These are phyloP conservation scores for Limnodromus scolopaceus DNA, from an alignment of 2,797 vertebrate genomes.

Conservation along the genomic window DNA sequence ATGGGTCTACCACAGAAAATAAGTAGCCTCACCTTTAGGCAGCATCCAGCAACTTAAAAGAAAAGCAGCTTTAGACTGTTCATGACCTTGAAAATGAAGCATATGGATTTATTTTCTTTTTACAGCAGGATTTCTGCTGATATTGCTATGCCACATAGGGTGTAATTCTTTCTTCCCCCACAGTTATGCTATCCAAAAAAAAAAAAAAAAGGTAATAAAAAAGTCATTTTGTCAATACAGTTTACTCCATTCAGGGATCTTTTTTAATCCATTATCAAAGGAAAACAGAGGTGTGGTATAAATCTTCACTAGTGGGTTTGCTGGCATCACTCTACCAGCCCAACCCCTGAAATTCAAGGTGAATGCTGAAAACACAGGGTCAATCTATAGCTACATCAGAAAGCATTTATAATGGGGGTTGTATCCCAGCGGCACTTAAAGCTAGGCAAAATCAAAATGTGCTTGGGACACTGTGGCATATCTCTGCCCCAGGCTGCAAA, in stretches of 20 bases:
- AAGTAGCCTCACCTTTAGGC: background rate
- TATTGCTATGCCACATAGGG: background rate
- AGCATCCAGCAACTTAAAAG: background rate
- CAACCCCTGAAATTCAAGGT: background rate
- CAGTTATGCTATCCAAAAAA: background rate
- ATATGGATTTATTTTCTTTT: background rate
- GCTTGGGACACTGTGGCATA: background rate
- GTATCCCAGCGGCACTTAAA: background rate
- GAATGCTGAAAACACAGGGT: background rate
- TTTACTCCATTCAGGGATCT: background rate
- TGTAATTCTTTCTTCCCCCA: background rate
- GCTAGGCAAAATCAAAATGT: background rate
- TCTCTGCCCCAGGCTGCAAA: background rate
- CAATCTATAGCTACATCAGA: background rate
- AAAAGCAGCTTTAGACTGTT: background rate
- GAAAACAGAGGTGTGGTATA: background rate
- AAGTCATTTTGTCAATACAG: background rate
- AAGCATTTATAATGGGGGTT: background rate
- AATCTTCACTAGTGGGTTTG: background rate
- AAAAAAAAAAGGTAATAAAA: background rate
- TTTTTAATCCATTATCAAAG: background rate
- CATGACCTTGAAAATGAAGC: background rate
- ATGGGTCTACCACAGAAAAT: background rate
- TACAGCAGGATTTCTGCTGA: background rate
- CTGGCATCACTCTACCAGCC: background rate